Base-by-base conservation (phyloP, 2,113 vertebrate genomes). In the Halichoerus grypus region DNA sequence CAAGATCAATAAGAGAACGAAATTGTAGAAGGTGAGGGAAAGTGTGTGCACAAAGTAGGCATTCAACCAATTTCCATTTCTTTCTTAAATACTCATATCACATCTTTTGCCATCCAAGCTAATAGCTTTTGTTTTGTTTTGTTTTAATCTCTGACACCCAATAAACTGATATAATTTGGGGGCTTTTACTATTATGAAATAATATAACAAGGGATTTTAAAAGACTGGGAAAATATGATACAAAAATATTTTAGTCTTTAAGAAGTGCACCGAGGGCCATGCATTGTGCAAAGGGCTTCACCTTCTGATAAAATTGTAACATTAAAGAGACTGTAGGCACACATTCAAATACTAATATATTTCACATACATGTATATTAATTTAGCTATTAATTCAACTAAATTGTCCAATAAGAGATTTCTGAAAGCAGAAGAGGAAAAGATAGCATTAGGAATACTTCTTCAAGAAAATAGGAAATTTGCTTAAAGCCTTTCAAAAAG, bases 401-500 rank as follows among this genome's bases (percentile, higher is more conserved):
- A 79, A 87, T 59, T 91, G 9, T 59, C 12, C 59, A 84, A 14
- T 67, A 79, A 74, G 39, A 90, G 10, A 90, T 71, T 59, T 95
- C 46, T 79, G 31, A 92, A 82, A 72, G 26, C 33, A 65, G 21
- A 39, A 42, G 10, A 72, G 28, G 53, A 89, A 76, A 71, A 67
- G 10, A 61, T 5, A 72, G 71, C 4, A 55, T 74, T 53, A 61
- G n/a, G 13, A 80, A 13, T 13, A 80, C 8, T 63, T 94, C 72
- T 49, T 46, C 59, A 77, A 85, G 72, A 87, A 94, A 94, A 67
- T 2, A 69, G 5, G 51, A 65, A 69, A 95, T 91, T 96, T 95
- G 76, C 36, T 59, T 86, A 55, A 85, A 85, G 36, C 11, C 4
- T 69, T 90, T 92, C 36, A 94, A 86, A 94, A 31, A 16, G n/a